These are phyloP conservation scores for Pherbina coryleti DNA, from an alignment of 2,888 invertebrate genomes.

Conservation along the genomic window DNA sequence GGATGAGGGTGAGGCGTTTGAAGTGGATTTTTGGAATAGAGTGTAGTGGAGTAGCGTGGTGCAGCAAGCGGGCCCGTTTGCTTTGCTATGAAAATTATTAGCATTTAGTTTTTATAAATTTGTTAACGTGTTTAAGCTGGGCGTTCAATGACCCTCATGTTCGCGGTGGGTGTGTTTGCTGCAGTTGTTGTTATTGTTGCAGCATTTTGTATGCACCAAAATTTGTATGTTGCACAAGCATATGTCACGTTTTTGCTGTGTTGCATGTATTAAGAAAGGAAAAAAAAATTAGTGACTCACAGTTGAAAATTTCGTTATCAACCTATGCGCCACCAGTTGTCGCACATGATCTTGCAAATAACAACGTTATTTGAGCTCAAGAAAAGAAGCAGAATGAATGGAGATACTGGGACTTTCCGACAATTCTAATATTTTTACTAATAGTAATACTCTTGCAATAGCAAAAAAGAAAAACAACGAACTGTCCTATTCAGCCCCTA, in stretches of 20 bases:
- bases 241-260: conserved; percentile 18
- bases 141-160: neutral
- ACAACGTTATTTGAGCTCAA: too few relatives aligned
- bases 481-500: too few relatives aligned
- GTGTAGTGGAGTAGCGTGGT: neutral
- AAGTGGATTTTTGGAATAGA: neutral
- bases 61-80: neutral
- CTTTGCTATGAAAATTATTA: neutral
- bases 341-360: too few relatives aligned
- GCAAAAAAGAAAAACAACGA: too few relatives aligned
- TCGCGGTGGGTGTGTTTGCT: neutral
- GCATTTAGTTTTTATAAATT: neutral
- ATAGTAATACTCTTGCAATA: too few relatives aligned
- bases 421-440: too few relatives aligned
- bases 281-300: neutral
- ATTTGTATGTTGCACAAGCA: conserved; percentile 12
- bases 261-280: neutral
- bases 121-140: neutral
- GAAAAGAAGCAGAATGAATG: too few relatives aligned
- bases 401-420: too few relatives aligned
- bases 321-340: too few relatives aligned
- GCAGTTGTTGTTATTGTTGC: neutral
- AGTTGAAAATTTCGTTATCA: too few relatives aligned
- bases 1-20: neutral
- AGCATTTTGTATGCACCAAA: neutral